Percentiles rank a stretch among this genome's conserved stretches.
Evolutionary conservation across 2,888 invertebrate species (phyloP).

Genomic region (Stenolophus ochropezus): DNA sequence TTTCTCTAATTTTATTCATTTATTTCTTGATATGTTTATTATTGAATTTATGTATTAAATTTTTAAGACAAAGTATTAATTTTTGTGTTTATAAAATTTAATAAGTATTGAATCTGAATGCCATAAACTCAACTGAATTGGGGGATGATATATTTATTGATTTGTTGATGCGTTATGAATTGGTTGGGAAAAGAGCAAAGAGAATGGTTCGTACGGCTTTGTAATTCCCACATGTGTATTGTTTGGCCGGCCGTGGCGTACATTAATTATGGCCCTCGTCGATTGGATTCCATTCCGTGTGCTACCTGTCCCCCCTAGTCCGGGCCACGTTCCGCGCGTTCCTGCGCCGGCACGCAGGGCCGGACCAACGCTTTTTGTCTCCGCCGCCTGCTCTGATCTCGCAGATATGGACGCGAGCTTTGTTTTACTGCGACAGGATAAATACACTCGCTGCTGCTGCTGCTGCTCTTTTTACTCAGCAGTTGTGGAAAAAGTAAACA

Average conservation of each 20-base stretch:
- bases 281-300: conserved; percentile 71
- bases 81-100: no score
- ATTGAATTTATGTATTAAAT: no score
- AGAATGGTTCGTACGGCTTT: background rate
- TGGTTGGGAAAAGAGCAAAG: no score
- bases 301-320: conserved; percentile 66
- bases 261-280: conserved; percentile 70
- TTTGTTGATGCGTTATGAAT: no score
- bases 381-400: background rate
- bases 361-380: conserved; percentile 40
- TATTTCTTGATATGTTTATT: no score
- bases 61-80: no score
- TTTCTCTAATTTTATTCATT: no score
- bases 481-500: no score
- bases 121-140: no score
- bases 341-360: conserved; percentile 41
- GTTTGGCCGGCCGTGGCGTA: conserved; percentile 63
- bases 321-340: conserved; percentile 36
- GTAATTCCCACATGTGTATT: conserved; percentile 34
- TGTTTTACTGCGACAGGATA: background rate
- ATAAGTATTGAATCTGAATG: no score
- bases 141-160: no score
- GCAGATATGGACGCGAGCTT: conserved; percentile 10
- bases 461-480: no score
- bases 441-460: background rate